Conservation (phyloP, 2,888 invertebrate species). For the Laothoe populi region DNA sequence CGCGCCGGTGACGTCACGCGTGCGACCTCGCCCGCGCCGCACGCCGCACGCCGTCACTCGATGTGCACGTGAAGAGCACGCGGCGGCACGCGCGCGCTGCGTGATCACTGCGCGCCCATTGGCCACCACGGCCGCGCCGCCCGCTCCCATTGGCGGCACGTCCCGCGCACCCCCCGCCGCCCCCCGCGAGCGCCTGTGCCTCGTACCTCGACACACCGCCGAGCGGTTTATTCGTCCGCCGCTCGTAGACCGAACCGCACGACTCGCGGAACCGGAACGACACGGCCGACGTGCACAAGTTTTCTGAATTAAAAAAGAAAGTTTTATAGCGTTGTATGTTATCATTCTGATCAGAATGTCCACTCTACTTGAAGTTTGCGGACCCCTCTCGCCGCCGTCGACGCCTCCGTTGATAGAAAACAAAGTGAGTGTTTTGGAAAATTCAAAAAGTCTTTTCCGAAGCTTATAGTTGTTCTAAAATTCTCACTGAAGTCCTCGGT, state of each 20-base stretch:
- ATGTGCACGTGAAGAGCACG: slow-evolving; percentile 94
- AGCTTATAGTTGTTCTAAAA: slow-evolving; percentile 30
- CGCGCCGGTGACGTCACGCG: slow-evolving; percentile 85
- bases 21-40: slow-evolving; percentile 87
- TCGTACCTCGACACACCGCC: slow-evolving; percentile 71
- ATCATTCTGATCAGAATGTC: slow-evolving; percentile 68
- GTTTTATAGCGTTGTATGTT: slow-evolving; percentile 72
- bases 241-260: slow-evolving; percentile 73
- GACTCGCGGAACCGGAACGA: slow-evolving; percentile 60
- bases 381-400: slow-evolving; percentile 88
- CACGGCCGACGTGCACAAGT: slow-evolving; percentile 65
- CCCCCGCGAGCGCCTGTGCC: slow-evolving; percentile 88
- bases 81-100: slow-evolving; percentile 90
- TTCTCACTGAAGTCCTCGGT: slow-evolving; percentile 3
- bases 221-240: slow-evolving; percentile 82
- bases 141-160: slow-evolving; percentile 85
- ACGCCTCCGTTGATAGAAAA: slow-evolving; percentile 88
- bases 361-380: slow-evolving; percentile 77
- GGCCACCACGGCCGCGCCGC: slow-evolving; percentile 89
- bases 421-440: slow-evolving; percentile 75
- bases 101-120: slow-evolving; percentile 87
- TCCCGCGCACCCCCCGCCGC: slow-evolving; percentile 81
- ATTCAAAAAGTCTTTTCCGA: slow-evolving; percentile 39
- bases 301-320: slow-evolving; percentile 80
- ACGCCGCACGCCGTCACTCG: slow-evolving; percentile 91